Evolutionary conservation across 1,140 invertebrate genomes (phyloP).

Genomic region (Neodiprion pinetum): DNA sequence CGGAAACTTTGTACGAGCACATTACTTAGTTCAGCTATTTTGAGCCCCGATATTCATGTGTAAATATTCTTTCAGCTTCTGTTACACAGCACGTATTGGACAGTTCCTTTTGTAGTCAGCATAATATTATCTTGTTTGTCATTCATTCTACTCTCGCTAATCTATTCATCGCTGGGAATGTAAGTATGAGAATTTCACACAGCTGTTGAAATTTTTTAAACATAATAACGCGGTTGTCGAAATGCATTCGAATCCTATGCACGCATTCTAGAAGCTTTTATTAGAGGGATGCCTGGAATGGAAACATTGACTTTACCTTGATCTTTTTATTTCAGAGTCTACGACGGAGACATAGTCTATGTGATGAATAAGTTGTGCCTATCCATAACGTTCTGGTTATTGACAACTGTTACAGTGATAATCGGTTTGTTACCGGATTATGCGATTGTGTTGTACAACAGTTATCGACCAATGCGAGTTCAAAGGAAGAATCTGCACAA

Average conservation of each 20-base stretch:
- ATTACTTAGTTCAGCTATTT: background rate
- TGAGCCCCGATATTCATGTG: constrained; percentile 17
- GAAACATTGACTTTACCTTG: background rate
- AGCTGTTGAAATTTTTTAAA: background rate
- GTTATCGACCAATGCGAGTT: constrained; percentile 32
- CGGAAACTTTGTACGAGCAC: constrained; percentile 49
- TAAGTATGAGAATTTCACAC: constrained; percentile 55
- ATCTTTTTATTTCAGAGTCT: constrained; percentile 54
- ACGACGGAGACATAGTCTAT: constrained; percentile 68
- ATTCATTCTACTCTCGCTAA: constrained; percentile 65
- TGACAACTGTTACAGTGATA: constrained; percentile 64
- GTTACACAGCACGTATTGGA: constrained; percentile 72
- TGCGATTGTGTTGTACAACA: constrained; percentile 46
- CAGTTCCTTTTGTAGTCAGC: constrained; percentile 65
- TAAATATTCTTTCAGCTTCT: constrained; percentile 62
- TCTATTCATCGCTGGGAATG: constrained; percentile 68
- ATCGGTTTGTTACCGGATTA: constrained; percentile 70
- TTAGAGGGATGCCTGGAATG: background rate
- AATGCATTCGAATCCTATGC: no score
- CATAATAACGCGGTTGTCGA: background rate
- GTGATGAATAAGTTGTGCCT: constrained; percentile 67
- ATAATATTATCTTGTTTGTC: constrained; percentile 66
- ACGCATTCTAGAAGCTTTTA: no score
- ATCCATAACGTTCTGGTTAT: constrained; percentile 68
- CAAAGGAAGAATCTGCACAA: constrained; percentile 24